Evolutionary conservation across 2,113 vertebrate genomes (phyloP).

Genomic region (Merops nubicus): DNA sequence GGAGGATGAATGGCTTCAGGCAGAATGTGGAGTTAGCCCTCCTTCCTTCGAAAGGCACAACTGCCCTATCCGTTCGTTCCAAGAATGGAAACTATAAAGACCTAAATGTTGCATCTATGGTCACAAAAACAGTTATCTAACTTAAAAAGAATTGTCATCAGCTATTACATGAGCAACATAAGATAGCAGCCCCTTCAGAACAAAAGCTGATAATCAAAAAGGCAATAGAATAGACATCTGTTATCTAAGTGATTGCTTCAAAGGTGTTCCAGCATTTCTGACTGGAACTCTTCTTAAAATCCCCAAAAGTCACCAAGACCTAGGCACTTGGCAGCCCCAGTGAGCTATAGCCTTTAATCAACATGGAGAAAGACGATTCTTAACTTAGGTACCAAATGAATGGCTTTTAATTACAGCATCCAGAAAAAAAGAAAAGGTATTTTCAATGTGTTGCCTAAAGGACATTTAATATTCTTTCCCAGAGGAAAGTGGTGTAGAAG

Average conservation of each 20-base stretch:
- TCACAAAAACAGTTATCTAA: background rate
- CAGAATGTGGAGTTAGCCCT: fast-evolving
- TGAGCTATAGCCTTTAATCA: background rate
- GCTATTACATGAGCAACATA: background rate
- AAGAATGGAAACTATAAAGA: background rate
- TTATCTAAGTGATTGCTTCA: background rate
- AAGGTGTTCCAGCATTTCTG: background rate
- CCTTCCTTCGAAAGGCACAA: background rate
- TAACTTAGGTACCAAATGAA: background rate
- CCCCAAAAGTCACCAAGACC: background rate
- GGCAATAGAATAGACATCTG: background rate
- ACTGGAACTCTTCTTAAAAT: background rate
- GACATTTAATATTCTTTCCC: background rate
- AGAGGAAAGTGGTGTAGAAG: background rate
- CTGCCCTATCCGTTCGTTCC: no score
- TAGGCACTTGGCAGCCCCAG: background rate
- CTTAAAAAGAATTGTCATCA: background rate
- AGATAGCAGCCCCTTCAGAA: background rate
- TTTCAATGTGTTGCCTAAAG: background rate
- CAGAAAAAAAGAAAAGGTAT: background rate
- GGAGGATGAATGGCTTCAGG: background rate
- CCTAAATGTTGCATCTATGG: background rate
- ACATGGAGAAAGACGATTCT: background rate
- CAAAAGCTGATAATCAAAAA: background rate
- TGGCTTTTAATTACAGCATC: background rate